Percentiles rank a stretch among this genome's conserved stretches.
Evolutionary conservation across 2,888 invertebrate species (phyloP).

Genomic region (Leptinotarsa peninsularis): DNA sequence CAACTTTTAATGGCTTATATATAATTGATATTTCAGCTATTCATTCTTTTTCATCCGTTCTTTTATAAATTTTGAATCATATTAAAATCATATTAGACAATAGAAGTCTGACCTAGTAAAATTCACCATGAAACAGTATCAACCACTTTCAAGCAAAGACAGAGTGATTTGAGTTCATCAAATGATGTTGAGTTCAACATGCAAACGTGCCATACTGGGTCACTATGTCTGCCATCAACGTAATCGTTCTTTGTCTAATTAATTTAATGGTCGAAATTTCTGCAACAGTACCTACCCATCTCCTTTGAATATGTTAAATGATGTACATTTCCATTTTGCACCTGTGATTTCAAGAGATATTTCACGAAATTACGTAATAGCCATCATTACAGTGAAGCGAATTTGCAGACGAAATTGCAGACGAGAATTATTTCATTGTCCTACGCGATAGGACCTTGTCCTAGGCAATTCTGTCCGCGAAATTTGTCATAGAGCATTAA

Average conservation of each 20-base stretch:
- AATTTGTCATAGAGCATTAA: conserved; percentile 4
- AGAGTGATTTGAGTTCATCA: too few species aligned
- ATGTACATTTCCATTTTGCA: conserved; percentile 22
- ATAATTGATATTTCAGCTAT: too few species aligned
- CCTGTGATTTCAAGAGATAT: conserved; percentile 25
- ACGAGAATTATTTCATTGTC: conserved; percentile 18
- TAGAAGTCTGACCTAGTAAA: too few species aligned
- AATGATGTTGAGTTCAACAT: too few species aligned
- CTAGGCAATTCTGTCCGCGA: conserved; percentile 4
- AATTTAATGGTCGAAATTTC: not conserved
- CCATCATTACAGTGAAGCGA: conserved; percentile 9
- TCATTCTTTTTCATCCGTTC: too few species aligned
- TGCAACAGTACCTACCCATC: conserved; percentile 1
- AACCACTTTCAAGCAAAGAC: too few species aligned
- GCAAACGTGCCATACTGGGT: too few species aligned
- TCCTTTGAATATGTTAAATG: conserved; percentile 16
- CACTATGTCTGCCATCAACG: too few species aligned
- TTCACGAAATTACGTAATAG: conserved; percentile 23
- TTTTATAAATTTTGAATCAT: too few species aligned
- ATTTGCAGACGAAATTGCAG: conserved; percentile 12
- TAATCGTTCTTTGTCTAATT: not conserved
- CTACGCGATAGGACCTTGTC: not conserved
- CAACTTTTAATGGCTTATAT: too few species aligned
- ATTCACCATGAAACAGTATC: too few species aligned
- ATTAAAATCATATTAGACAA: too few species aligned